A percentile compares a stretch with the other conserved stretches of the same genome.
These are phyloP conservation scores for Engystomops pustulosus DNA, from an alignment of 2,113 vertebrate genomes.

Conservation along the genomic window DNA sequence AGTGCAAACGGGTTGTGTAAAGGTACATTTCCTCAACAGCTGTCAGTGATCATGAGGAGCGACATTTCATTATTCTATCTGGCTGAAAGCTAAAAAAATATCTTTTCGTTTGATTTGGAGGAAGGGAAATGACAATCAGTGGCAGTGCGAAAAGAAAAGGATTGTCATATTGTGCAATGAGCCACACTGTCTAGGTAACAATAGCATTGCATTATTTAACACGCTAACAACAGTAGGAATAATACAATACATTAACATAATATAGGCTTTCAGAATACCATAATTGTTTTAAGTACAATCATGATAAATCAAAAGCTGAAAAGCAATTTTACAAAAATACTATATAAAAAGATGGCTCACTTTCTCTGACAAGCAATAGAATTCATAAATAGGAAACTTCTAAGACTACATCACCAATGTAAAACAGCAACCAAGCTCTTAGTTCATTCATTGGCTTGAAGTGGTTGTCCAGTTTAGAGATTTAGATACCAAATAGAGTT, in stretches of 20 bases:
- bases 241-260: background rate
- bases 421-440: too few relatives aligned
- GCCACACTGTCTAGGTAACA: slow-evolving; percentile 4
- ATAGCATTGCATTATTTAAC: slow-evolving; percentile 27
- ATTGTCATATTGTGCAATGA: slow-evolving; percentile 36
- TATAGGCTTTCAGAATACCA: background rate
- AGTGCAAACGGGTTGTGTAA: slow-evolving; percentile 3
- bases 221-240: background rate
- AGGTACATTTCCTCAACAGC: slow-evolving; percentile 52
- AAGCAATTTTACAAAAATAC: too few relatives aligned
- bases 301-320: background rate
- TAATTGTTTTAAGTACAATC: background rate
- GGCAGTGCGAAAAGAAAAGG: slow-evolving; percentile 1
- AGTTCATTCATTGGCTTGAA: too few relatives aligned
- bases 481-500: too few relatives aligned
- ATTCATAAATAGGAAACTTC: too few relatives aligned
- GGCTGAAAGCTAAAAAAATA: slow-evolving; percentile 37
- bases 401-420: too few relatives aligned
- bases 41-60: slow-evolving; percentile 32
- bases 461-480: too few relatives aligned
- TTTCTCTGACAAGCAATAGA: too few relatives aligned
- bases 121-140: slow-evolving; percentile 28
- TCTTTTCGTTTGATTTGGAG: slow-evolving; percentile 29
- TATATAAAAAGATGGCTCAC: too few relatives aligned
- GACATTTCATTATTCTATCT: slow-evolving; percentile 17